phyloP scores from a whole-genome alignment of 2,888 invertebrate genomes.

The Sisyra terminalis region DNA sequence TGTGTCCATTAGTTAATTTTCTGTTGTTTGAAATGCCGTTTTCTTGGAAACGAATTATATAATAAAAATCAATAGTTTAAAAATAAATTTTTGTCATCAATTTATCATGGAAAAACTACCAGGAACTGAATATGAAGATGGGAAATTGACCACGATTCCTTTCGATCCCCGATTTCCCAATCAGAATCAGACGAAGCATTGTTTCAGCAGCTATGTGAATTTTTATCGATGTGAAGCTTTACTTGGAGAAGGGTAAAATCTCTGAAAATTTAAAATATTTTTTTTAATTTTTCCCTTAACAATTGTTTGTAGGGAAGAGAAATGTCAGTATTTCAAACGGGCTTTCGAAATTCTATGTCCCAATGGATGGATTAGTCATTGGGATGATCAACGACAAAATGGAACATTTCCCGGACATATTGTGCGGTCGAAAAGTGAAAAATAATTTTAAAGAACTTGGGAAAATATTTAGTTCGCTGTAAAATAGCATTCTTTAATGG shows the following conservation, averaged over 20 bases:
- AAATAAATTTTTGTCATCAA: too few relatives aligned
- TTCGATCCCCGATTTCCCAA: conserved; percentile 92
- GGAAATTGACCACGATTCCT: conserved; percentile 50
- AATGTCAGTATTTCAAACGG: conserved; percentile 46
- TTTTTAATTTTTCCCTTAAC: too few relatives aligned
- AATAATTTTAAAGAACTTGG: too few relatives aligned
- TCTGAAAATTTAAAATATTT: too few relatives aligned
- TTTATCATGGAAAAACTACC: background rate
- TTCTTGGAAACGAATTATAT: background rate
- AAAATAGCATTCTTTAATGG: too few relatives aligned
- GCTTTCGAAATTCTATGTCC: conserved; percentile 41
- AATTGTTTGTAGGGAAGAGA: conserved; percentile 21
- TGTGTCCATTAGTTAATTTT: too few relatives aligned
- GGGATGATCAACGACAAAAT: conserved; percentile 38
- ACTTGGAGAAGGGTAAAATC: conserved; percentile 3
- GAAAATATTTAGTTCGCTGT: too few relatives aligned
- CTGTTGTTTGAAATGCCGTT: too few relatives aligned
- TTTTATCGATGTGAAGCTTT: conserved; percentile 16
- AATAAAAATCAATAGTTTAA: too few relatives aligned
- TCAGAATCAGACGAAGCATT: conserved; percentile 61
- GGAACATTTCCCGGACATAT: conserved; percentile 35
- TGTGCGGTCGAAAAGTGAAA: conserved; percentile 9
- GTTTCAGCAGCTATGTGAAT: conserved; percentile 17
- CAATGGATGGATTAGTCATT: conserved; percentile 39
- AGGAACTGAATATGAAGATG: background rate